phyloP scores from a whole-genome alignment of 2,888 invertebrate genomes.

The Zhuqinia jingwanae region DNA sequence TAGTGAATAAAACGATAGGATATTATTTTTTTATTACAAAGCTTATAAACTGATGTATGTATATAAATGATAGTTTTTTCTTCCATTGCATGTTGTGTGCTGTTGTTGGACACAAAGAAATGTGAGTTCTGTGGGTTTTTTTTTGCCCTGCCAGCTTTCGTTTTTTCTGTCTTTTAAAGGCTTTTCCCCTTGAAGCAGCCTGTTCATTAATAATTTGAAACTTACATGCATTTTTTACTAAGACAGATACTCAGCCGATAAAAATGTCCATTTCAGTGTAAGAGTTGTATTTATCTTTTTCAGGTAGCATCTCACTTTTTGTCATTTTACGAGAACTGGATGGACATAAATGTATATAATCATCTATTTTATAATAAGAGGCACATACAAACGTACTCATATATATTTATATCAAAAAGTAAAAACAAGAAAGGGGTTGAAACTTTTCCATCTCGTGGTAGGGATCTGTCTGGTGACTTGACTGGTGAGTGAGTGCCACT shows the following conservation, averaged over 20 bases:
- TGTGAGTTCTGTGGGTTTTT: neutral
- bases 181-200: slow-evolving; percentile 10
- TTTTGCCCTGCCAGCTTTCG: neutral
- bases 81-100: too few relatives aligned
- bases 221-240: slow-evolving; percentile 52
- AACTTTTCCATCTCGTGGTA: neutral
- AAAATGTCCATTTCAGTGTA: slow-evolving; percentile 43
- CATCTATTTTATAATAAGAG: neutral
- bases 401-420: too few relatives aligned
- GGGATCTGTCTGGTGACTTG: neutral
- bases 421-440: slow-evolving; percentile 22
- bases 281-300: slow-evolving; percentile 2
- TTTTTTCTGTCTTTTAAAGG: neutral
- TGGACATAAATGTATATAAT: too few relatives aligned
- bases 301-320: slow-evolving; percentile 25
- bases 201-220: slow-evolving; percentile 62
- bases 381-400: neutral
- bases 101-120: too few relatives aligned
- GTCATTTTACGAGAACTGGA: neutral
- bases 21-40: too few relatives aligned
- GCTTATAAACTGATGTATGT: too few relatives aligned
- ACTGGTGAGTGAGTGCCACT: neutral
- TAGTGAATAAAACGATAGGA: too few relatives aligned
- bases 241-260: slow-evolving; percentile 42
- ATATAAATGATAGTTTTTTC: too few relatives aligned